Conservation (phyloP, 1,140 invertebrate genomes). For the Sminthurinus signatus region DNA sequence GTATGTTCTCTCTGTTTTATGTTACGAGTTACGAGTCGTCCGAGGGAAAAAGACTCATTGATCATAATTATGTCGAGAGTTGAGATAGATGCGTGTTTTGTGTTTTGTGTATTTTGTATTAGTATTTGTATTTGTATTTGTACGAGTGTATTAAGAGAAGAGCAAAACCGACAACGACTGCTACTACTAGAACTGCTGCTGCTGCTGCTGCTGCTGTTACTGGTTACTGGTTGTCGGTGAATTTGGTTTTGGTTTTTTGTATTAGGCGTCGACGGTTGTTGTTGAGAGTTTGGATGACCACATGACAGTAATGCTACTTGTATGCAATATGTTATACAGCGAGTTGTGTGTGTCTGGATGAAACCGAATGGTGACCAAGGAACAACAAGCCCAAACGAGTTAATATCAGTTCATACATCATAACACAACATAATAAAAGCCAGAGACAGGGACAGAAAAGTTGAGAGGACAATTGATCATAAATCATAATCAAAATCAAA, state of each 20-base stretch:
- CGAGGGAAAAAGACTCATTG: slow-evolving; percentile 34
- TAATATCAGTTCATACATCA: too few species aligned
- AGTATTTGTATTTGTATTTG: background rate
- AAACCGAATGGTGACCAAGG: slow-evolving; percentile 28
- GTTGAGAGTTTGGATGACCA: slow-evolving; percentile 24
- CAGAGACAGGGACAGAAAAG: background rate
- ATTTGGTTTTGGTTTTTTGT: background rate
- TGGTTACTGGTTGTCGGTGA: background rate
- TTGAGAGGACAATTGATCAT: slow-evolving; percentile 10
- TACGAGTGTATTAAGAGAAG: too few species aligned
- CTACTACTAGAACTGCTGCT: too few species aligned
- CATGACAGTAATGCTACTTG: slow-evolving; percentile 26
- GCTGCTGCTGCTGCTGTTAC: too few species aligned
- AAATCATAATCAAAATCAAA: slow-evolving; percentile 41
- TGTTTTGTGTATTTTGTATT: background rate
- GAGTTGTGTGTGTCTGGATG: too few species aligned
- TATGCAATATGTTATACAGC: too few species aligned
- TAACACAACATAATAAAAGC: too few species aligned
- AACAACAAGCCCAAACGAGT: too few species aligned
- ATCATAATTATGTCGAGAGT: slow-evolving; percentile 38
- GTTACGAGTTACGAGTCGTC: background rate
- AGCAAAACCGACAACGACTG: too few species aligned
- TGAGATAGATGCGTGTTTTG: background rate
- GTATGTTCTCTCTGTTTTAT: too few species aligned
- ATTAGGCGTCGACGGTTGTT: background rate